These are phyloP conservation scores for Galagoides demidoff DNA, from an alignment of 2,797 vertebrate species.

Conservation along the genomic window DNA sequence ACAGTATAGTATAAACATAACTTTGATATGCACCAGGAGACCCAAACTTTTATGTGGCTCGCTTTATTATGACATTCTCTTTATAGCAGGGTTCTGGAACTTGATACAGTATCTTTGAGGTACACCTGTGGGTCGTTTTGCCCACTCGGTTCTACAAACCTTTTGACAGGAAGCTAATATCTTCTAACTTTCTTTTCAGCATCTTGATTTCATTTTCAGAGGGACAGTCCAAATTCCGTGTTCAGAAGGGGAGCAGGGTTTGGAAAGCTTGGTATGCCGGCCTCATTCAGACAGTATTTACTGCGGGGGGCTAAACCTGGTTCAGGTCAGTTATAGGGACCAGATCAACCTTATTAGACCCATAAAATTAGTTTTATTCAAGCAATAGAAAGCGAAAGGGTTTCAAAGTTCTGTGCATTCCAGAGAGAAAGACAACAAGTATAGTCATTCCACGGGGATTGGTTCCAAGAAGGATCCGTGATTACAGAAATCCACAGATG, in stretches of 20 bases:
- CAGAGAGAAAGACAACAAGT: constrained; percentile 2
- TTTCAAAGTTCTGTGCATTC: constrained; percentile 37
- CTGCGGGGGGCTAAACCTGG: neutral
- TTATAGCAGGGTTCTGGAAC: neutral
- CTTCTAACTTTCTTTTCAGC: constrained; percentile 62
- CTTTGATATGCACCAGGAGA: neutral
- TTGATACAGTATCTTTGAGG: neutral
- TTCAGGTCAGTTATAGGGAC: constrained; percentile 24
- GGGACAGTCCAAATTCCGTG: neutral
- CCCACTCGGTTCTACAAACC: constrained; percentile 60
- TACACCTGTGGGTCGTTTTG: constrained; percentile 49
- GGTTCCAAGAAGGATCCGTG: neutral
- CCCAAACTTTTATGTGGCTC: neutral
- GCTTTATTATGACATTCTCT: neutral
- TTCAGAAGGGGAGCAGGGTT: neutral
- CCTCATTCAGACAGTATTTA: neutral
- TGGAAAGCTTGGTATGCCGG: constrained; percentile 50
- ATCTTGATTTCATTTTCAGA: constrained; percentile 77
- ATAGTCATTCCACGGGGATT: neutral
- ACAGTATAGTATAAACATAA: neutral
- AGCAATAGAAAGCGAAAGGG: constrained; percentile 13
- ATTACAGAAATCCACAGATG: neutral
- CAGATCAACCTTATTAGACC: neutral
- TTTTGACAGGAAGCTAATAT: constrained; percentile 54
- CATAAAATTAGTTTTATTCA: constrained; percentile 23